These are phyloP conservation scores for Drosophila leontia DNA, from an alignment of 1,140 invertebrate species.

Conservation along the genomic window DNA sequence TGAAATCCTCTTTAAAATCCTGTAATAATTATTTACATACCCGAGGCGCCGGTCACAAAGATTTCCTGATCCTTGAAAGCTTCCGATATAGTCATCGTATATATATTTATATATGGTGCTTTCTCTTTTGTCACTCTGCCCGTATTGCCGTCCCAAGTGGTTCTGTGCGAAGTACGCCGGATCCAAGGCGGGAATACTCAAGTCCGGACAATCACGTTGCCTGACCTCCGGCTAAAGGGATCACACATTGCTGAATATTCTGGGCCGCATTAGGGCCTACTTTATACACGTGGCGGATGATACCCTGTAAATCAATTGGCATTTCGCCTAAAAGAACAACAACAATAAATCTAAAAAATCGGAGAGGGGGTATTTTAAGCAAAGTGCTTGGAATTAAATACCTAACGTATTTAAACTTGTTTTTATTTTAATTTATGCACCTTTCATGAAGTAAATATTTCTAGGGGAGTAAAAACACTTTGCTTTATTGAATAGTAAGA, in stretches of 20 bases:
- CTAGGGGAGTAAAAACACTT: too few species aligned
- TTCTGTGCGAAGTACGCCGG: conserved; percentile 36
- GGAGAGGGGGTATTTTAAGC: too few species aligned
- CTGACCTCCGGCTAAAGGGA: conserved; percentile 9
- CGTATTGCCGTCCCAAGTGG: conserved; percentile 38
- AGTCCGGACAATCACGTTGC: conserved; percentile 13
- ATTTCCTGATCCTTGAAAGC: conserved; percentile 87
- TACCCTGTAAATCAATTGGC: conserved; percentile 1
- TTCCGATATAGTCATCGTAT: conserved; percentile 83
- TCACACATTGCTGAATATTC: conserved; percentile 62
- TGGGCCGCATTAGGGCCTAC: conserved; percentile 2
- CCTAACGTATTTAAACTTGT: too few species aligned
- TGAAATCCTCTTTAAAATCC: background rate
- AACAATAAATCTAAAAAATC: background rate
- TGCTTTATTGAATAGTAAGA: too few species aligned
- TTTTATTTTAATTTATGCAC: too few species aligned
- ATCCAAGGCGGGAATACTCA: conserved; percentile 19
- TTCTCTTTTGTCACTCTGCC: conserved; percentile 5
- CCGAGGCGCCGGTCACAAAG: conserved; percentile 90
- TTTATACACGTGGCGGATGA: background rate
- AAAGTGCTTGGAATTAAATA: too few species aligned
- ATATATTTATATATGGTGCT: background rate
- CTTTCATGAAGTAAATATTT: too few species aligned
- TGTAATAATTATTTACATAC: conserved; percentile 32
- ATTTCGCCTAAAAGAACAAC: background rate